A percentile compares a stretch with the other conserved stretches of the same genome.
Conservation (phyloP, 2,888 invertebrate genomes). For the Nephrotoma appendiculata region DNA sequence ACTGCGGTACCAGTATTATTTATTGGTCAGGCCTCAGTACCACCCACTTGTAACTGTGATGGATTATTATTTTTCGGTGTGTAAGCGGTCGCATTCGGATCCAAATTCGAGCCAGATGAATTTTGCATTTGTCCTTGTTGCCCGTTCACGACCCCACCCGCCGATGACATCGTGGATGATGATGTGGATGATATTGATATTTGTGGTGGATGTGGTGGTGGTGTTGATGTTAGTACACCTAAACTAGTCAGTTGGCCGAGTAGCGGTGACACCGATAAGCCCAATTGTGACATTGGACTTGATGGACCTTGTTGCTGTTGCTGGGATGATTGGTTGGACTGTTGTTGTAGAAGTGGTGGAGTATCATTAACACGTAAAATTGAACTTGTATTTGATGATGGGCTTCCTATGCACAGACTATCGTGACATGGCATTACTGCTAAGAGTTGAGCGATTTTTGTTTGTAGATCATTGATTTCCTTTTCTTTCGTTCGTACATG, state of each 20-base stretch:
- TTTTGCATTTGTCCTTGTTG: not conserved
- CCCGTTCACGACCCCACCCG: constrained; percentile 21
- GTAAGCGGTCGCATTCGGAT: constrained; percentile 85
- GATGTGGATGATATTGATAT: constrained; percentile 15
- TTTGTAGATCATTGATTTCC: constrained; percentile 81
- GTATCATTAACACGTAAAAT: constrained; percentile 43
- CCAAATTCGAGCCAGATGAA: constrained; percentile 40
- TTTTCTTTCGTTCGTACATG: constrained; percentile 72
- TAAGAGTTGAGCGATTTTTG: constrained; percentile 81
- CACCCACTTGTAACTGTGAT: constrained; percentile 17
- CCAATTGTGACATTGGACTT: constrained; percentile 31
- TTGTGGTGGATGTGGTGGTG: constrained; percentile 13
- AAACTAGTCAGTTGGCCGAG: constrained; percentile 8
- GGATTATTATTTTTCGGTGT: constrained; percentile 56
- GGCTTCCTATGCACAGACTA: constrained; percentile 37
- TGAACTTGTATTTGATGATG: constrained; percentile 40
- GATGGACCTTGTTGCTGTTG: constrained; percentile 14
- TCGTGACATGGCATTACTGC: constrained; percentile 73
- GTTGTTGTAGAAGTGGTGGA: constrained; percentile 20
- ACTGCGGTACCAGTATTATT: not conserved
- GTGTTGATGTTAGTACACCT: constrained; percentile 10
- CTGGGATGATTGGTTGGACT: constrained; percentile 7
- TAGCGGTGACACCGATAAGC: constrained; percentile 15
- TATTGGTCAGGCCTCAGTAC: constrained; percentile 20
- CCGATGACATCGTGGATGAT: constrained; percentile 22